These are phyloP conservation scores for Miniopterus natalensis DNA, from an alignment of 2,113 vertebrate genomes.

Conservation along the genomic window DNA sequence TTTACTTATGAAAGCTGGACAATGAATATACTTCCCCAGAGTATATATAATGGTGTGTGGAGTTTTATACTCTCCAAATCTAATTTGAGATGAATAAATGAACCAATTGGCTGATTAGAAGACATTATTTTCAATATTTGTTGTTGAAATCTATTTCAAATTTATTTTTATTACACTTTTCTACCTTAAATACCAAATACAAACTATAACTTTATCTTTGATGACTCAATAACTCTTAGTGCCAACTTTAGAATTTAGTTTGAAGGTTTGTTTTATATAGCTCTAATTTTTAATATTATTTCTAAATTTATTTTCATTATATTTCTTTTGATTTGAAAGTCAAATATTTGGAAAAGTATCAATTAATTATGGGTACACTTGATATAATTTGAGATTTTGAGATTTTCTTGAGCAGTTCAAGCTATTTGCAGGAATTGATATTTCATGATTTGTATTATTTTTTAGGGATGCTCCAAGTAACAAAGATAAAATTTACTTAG, in stretches of 20 bases:
- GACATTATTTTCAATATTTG: not conserved
- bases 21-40: not conserved
- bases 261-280: not conserved
- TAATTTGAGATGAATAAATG: not conserved
- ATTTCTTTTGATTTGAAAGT: not conserved
- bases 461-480: not conserved
- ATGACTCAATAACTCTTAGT: not conserved
- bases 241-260: not conserved
- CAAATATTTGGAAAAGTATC: not conserved
- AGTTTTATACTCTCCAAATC: not conserved
- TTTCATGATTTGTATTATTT: not conserved
- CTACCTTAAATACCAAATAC: not conserved
- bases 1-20: not conserved
- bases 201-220: not conserved
- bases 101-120: not conserved
- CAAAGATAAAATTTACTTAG: not conserved
- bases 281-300: not conserved
- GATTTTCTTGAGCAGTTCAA: not conserved
- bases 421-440: not conserved
- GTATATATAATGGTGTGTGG: not conserved
- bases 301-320: not conserved
- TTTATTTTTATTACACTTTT: not conserved
- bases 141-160: not conserved
- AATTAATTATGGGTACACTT: not conserved
- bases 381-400: not conserved